A percentile compares a stretch with the other conserved stretches of the same genome.
Evolutionary conservation across 2,888 invertebrate species (phyloP).

Genomic region (Girardia tigrina): DNA sequence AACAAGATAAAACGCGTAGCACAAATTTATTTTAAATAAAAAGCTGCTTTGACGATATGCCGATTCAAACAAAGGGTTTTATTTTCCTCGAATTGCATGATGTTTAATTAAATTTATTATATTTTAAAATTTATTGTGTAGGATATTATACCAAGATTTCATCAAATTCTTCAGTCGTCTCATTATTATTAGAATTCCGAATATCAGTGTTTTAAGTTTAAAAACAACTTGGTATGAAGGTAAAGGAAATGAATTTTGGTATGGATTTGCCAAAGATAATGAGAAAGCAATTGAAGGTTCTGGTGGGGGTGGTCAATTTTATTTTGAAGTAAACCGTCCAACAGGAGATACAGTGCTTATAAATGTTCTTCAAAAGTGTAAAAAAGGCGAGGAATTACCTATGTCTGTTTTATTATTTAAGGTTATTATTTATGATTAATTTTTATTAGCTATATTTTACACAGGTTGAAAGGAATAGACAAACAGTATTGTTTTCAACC

Average conservation of each 20-base stretch:
- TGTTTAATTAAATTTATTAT: too few relatives aligned
- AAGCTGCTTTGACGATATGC: too few relatives aligned
- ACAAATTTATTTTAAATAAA: too few relatives aligned
- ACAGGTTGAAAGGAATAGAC: neutral
- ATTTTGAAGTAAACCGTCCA: neutral
- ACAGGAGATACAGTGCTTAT: neutral
- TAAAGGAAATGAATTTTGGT: slow-evolving; percentile 10
- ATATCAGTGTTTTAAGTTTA: neutral
- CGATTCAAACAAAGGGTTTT: too few relatives aligned
- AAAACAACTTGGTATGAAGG: slow-evolving; percentile 5
- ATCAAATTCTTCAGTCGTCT: neutral
- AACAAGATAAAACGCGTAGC: too few relatives aligned
- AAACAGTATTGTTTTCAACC: slow-evolving; percentile 13
- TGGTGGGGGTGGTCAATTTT: neutral
- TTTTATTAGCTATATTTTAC: neutral
- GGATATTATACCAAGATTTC: slow-evolving; percentile 12
- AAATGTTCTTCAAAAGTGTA: neutral
- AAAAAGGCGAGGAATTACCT: neutral
- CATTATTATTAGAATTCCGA: neutral
- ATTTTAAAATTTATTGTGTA: neutral
- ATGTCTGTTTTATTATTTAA: slow-evolving; percentile 2
- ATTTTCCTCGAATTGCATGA: too few relatives aligned
- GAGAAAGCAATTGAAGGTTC: slow-evolving; percentile 1
- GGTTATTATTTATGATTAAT: neutral
- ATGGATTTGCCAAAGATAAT: slow-evolving; percentile 1